These are phyloP conservation scores for Nomada lathburiana DNA, from an alignment of 2,888 invertebrate species.

Conservation along the genomic window DNA sequence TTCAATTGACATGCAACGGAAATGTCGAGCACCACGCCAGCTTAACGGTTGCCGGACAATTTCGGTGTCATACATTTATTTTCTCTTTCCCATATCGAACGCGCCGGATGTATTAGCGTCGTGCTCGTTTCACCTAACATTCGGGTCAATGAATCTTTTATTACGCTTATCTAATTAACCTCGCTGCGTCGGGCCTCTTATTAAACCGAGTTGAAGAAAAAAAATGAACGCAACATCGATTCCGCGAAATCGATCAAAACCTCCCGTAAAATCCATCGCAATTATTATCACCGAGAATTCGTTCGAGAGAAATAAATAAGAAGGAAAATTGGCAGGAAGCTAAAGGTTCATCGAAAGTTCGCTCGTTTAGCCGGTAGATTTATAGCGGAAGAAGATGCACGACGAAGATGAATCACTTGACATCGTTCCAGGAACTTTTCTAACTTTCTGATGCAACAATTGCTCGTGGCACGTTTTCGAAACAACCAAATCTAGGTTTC, in stretches of 20 bases:
- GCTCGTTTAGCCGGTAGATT: not conserved
- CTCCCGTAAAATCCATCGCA: no score
- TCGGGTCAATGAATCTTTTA: slow-evolving; percentile 70
- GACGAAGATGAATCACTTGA: slow-evolving; percentile 2
- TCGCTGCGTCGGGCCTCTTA: not conserved
- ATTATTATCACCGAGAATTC: no score
- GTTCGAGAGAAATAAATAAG: not conserved
- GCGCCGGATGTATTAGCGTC: slow-evolving; percentile 56
- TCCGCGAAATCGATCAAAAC: no score
- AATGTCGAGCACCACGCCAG: slow-evolving; percentile 54
- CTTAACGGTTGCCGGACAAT: slow-evolving; percentile 65
- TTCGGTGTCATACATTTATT: slow-evolving; percentile 64
- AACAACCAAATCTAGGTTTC: slow-evolving; percentile 40
- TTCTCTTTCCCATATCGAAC: slow-evolving; percentile 70
- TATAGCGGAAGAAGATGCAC: no score
- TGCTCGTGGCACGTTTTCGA: slow-evolving; percentile 36
- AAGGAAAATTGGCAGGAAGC: not conserved
- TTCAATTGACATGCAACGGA: slow-evolving; percentile 69
- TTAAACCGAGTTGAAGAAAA: not conserved
- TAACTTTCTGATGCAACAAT: slow-evolving; percentile 41
- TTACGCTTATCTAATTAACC: slow-evolving; percentile 53
- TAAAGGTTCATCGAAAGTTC: slow-evolving; percentile 4
- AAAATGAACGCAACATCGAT: no score
- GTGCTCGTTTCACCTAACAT: slow-evolving; percentile 64
- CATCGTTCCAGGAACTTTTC: slow-evolving; percentile 32